phyloP scores from a whole-genome alignment of 2,113 vertebrate species.

The Barbus barbus region DNA sequence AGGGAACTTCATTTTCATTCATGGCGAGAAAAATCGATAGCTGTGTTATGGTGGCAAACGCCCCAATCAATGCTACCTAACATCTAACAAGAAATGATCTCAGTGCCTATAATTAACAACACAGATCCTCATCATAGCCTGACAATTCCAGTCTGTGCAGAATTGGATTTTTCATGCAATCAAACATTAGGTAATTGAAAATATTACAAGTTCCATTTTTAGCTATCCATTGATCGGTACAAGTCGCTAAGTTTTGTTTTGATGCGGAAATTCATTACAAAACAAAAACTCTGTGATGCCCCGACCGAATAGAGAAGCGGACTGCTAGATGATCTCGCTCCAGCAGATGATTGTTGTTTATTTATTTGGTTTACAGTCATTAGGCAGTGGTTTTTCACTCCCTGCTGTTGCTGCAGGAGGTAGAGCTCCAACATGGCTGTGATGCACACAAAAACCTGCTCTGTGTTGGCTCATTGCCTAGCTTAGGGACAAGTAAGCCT shows the following conservation, averaged over 20 bases:
- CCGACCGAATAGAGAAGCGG: neutral
- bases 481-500: slow-evolving; percentile 34
- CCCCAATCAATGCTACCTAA: slow-evolving; percentile 58
- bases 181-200: slow-evolving; percentile 47
- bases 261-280: neutral
- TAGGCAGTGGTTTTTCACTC: slow-evolving; percentile 47
- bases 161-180: slow-evolving; percentile 58
- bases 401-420: slow-evolving; percentile 40
- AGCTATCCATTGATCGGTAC: neutral
- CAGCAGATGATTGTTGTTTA: slow-evolving; percentile 38
- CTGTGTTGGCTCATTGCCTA: slow-evolving; percentile 33
- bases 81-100: slow-evolving; percentile 60
- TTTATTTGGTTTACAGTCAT: slow-evolving; percentile 53
- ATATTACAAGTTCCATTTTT: slow-evolving; percentile 38
- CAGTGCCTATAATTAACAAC: slow-evolving; percentile 64
- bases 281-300: slow-evolving; percentile 3
- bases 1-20: slow-evolving; percentile 52
- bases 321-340: slow-evolving; percentile 23
- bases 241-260: neutral
- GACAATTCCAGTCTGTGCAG: slow-evolving; percentile 61
- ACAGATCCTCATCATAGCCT: slow-evolving; percentile 62
- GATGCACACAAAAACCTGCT: slow-evolving; percentile 42
- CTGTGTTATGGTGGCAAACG: slow-evolving; percentile 48
- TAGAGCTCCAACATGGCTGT: slow-evolving; percentile 46
- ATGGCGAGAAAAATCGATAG: slow-evolving; percentile 54